phyloP scores from a whole-genome alignment of 2,888 invertebrate genomes.

The Microdon myrmicae region DNA sequence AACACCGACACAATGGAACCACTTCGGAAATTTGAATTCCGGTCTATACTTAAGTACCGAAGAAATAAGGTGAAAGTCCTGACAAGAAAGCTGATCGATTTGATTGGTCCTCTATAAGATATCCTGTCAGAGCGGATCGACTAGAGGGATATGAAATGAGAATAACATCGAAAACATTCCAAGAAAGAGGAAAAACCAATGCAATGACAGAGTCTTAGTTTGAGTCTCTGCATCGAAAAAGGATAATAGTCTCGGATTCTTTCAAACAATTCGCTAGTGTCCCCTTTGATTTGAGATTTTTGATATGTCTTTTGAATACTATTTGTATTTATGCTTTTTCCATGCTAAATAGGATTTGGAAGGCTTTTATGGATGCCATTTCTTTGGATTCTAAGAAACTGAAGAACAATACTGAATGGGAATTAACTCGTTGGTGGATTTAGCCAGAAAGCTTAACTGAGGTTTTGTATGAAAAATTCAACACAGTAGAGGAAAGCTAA shows the following conservation, averaged over 20 bases:
- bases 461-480: too few species aligned
- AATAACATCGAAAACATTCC: constrained; percentile 29
- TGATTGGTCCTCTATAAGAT: constrained; percentile 46
- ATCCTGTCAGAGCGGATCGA: constrained; percentile 22
- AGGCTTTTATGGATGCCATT: too few species aligned
- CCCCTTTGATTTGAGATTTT: constrained; percentile 14
- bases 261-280: constrained; percentile 45
- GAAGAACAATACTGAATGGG: too few species aligned
- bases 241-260: constrained; percentile 54
- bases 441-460: too few species aligned
- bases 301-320: not conserved
- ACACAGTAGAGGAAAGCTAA: too few species aligned
- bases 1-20: constrained; percentile 42
- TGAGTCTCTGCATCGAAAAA: constrained; percentile 34
- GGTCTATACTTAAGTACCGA: too few species aligned
- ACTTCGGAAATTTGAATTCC: constrained; percentile 47
- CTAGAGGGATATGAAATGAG: constrained; percentile 19
- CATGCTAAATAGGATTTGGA: too few species aligned
- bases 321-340: not conserved
- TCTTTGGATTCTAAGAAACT: not conserved
- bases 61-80: constrained; percentile 39
- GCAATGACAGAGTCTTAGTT: constrained; percentile 16
- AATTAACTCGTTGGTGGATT: too few species aligned
- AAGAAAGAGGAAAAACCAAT: constrained; percentile 14
- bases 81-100: constrained; percentile 41